Conservation (phyloP, 2,797 vertebrate species). For the Chromobotia macracanthus region DNA sequence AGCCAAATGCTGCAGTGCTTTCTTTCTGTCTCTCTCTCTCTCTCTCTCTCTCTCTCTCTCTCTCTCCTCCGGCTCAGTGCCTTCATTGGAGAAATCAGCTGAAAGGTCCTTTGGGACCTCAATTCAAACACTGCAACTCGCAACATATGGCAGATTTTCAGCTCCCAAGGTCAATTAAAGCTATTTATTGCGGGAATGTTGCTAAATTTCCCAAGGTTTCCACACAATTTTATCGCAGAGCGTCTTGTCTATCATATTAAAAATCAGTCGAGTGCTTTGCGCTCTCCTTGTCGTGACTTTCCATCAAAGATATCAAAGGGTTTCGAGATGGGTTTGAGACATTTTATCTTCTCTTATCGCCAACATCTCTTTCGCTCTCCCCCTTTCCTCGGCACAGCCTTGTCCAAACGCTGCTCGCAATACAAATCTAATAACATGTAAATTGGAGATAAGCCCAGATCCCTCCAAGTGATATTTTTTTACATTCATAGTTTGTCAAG, state of each 20-base stretch:
- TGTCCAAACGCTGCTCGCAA: slow-evolving; percentile 73
- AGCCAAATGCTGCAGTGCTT: slow-evolving; percentile 69
- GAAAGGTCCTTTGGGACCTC: slow-evolving; percentile 80
- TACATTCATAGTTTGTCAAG: slow-evolving; percentile 93
- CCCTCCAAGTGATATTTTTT: slow-evolving; percentile 81
- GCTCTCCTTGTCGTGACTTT: slow-evolving; percentile 68
- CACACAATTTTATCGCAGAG: slow-evolving; percentile 76
- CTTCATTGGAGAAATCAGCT: slow-evolving; percentile 75
- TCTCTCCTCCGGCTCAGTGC: slow-evolving; percentile 64
- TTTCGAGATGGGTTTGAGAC: slow-evolving; percentile 75
- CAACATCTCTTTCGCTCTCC: slow-evolving; percentile 59
- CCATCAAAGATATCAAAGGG: slow-evolving; percentile 77
- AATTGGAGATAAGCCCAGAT: slow-evolving; percentile 95
- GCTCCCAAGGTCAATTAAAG: slow-evolving; percentile 87
- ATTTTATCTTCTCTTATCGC: slow-evolving; percentile 78
- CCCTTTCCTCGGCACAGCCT: slow-evolving; percentile 52
- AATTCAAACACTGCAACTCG: slow-evolving; percentile 83
- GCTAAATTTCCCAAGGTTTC: slow-evolving; percentile 85
- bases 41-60: slow-evolving; percentile 50
- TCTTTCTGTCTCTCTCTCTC: slow-evolving; percentile 55
- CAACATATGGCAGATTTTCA: slow-evolving; percentile 86
- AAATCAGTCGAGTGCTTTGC: slow-evolving; percentile 73
- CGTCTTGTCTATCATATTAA: slow-evolving; percentile 80
- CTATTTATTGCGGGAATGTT: slow-evolving; percentile 83
- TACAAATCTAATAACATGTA: slow-evolving; percentile 85